Percentiles rank a stretch among this genome's conserved stretches.
Evolutionary conservation across 2,113 vertebrate genomes (phyloP).

Genomic region (Myiopsitta monachus): DNA sequence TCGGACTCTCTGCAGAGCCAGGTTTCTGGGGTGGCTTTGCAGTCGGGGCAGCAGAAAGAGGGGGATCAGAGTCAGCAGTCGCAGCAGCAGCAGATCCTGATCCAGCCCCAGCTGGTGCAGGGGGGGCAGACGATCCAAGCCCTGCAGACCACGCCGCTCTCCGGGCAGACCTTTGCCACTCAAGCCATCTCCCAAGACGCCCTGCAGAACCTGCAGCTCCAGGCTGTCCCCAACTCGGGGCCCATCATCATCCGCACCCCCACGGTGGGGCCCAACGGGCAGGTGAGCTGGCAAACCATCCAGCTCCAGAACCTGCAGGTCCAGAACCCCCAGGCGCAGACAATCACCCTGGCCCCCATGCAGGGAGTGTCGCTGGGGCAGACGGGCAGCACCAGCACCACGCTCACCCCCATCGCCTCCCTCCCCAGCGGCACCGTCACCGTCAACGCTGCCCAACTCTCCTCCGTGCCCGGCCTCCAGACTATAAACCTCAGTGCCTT

Average conservation of each 20-base stretch:
- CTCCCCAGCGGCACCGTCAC: constrained; percentile 81
- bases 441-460: constrained; percentile 89
- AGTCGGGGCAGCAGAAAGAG: constrained; percentile 77
- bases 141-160: constrained; percentile 82
- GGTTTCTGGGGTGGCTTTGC: constrained; percentile 68
- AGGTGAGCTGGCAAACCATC: constrained; percentile 96
- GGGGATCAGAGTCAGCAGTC: constrained; percentile 73
- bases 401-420: constrained; percentile 78
- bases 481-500: constrained; percentile 96
- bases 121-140: constrained; percentile 85
- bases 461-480: constrained; percentile 87
- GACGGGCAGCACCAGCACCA: constrained; percentile 76
- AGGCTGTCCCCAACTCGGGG: constrained; percentile 86
- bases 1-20: constrained; percentile 75
- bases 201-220: constrained; percentile 93
- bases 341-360: constrained; percentile 90
- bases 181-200: constrained; percentile 91
- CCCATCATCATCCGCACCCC: constrained; percentile 90
- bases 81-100: constrained; percentile 78
- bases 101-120: constrained; percentile 85
- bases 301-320: constrained; percentile 93
- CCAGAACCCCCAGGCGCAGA: constrained; percentile 85
- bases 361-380: constrained; percentile 88
- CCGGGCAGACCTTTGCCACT: constrained; percentile 86
- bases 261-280: constrained; percentile 91